These are phyloP conservation scores for Plebejus anna DNA, from an alignment of 2,888 invertebrate species.

Conservation along the genomic window DNA sequence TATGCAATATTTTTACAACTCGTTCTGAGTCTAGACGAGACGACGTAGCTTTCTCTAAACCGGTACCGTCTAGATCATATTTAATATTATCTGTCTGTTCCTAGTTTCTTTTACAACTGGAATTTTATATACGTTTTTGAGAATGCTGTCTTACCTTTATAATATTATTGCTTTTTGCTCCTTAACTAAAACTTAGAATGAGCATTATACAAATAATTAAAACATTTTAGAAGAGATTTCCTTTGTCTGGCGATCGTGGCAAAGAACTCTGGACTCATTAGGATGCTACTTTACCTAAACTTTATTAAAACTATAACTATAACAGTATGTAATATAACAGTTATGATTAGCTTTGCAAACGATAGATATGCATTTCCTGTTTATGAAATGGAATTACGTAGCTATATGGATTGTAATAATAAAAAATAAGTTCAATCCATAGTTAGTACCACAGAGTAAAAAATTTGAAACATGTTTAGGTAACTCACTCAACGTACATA, in stretches of 20 bases:
- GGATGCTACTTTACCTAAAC: too few species aligned
- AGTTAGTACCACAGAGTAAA: not conserved
- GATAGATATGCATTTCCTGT: not conserved
- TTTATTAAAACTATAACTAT: not conserved
- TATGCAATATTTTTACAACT: conserved; percentile 10
- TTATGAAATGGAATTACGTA: not conserved
- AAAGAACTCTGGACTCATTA: too few species aligned
- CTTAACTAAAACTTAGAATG: too few species aligned
- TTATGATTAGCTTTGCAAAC: not conserved
- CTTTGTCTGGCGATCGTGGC: too few species aligned
- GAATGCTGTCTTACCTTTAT: not conserved
- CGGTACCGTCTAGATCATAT: conserved; percentile 19
- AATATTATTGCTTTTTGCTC: too few species aligned
- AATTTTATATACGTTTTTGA: not conserved
- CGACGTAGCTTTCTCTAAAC: conserved; percentile 13
- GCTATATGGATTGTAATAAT: too few species aligned
- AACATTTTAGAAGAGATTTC: too few species aligned
- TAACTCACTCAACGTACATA: not conserved
- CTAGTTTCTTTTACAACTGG: not conserved
- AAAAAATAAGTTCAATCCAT: too few species aligned
- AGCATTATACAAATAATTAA: too few species aligned
- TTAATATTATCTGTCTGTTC: not conserved
- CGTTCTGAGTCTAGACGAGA: conserved; percentile 7
- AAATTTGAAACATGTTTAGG: too few species aligned
- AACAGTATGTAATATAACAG: not conserved